Base-by-base conservation (phyloP, 1,140 invertebrate genomes). In the Halotydeus destructor region DNA sequence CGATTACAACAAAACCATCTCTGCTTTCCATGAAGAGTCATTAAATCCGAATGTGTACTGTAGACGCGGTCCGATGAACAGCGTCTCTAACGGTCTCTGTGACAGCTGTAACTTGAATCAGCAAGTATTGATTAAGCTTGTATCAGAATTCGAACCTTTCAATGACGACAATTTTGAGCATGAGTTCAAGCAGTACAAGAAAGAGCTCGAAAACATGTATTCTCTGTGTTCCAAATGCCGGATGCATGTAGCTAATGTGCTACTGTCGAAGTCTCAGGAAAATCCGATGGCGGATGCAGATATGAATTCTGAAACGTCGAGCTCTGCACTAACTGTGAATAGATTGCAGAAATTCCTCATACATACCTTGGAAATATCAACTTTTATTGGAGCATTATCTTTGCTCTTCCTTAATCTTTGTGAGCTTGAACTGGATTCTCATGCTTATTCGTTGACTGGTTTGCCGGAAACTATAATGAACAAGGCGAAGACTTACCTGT, bases 131-230 rank as follows among this genome's bases (percentile, higher is more conserved):
- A 27, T 44, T 12, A 45, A 43, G 19, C n/a, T 44, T 16, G 18
- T 44, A n/a, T 5, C 42, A 3, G 38, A 44, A 22, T 44, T 44
- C 38, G 25, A 38, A 2, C 42, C 42, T 25, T 45, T 44, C n/a
- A 23, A 44, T 40, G 42, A 44, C 26, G 19, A 23, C 2, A 19
- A 43, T 22, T 44, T 44, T 21, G 19, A 19, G 36, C 9, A 44
- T 5, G 42, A 44, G 25, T 19, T 22, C 3, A 14, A 16, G 25
- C 19, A 44, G 38, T 44, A 6, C 28, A 27, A 30, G 5, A 42
- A 26, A 23, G 19, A 44, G 18, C 35, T 44, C 3, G 42, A 44
- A 3, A 9, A 22, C 8, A 16, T 26, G 9, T 44, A 44, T 31
- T 5, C 11, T 12, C 14, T 44, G 28, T 44, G 42, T 28, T 14